phyloP scores from a whole-genome alignment of 2,888 invertebrate genomes.

The Phaonia tiefii region DNA sequence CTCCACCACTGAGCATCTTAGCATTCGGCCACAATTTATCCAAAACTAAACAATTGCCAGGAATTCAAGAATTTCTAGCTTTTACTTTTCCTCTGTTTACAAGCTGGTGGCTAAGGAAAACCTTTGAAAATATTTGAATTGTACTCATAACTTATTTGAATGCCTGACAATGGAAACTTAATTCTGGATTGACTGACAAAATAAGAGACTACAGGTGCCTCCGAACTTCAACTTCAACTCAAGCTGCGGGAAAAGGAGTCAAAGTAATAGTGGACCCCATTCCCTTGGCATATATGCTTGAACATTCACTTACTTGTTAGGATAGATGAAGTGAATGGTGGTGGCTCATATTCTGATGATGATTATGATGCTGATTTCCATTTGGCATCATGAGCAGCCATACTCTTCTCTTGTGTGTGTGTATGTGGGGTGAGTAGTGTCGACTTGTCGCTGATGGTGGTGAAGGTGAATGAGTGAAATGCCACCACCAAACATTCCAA shows the following conservation, averaged over 20 bases:
- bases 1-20: too few species aligned
- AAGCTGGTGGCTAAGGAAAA: conserved; percentile 50
- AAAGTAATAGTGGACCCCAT: conserved; percentile 16
- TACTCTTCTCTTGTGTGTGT: not conserved
- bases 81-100: conserved; percentile 23
- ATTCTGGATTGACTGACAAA: conserved; percentile 37
- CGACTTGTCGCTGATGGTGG: conserved; percentile 63
- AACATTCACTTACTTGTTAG: conserved; percentile 36
- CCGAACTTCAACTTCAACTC: not conserved
- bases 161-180: conserved; percentile 44
- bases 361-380: conserved; percentile 12
- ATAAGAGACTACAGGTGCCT: conserved; percentile 59
- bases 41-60: conserved; percentile 38
- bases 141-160: conserved; percentile 67
- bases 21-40: too few species aligned
- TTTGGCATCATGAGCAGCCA: conserved; percentile 15
- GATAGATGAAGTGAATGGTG: not conserved
- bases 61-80: conserved; percentile 62
- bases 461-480: conserved; percentile 64
- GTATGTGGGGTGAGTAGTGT: too few species aligned
- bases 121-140: conserved; percentile 64
- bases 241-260: conserved; percentile 1
- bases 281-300: not conserved
- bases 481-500: conserved; percentile 43
- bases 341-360: conserved; percentile 18